Conservation (phyloP, 2,888 invertebrate genomes). For the Spialia ferax region DNA sequence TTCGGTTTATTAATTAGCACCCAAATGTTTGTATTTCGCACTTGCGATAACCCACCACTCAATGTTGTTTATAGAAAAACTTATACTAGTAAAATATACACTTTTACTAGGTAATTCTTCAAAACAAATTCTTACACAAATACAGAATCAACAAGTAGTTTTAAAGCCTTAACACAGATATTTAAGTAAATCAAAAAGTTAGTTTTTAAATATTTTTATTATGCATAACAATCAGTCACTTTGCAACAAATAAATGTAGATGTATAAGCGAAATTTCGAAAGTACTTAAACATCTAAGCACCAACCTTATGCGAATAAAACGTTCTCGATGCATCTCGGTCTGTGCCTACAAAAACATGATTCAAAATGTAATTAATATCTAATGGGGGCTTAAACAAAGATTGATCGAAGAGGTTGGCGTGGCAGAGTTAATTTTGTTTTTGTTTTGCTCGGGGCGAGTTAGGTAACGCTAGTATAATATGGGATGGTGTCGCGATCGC, state of each 20-base stretch:
- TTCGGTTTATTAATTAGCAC: constrained; percentile 34
- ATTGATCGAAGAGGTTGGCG: constrained; percentile 46
- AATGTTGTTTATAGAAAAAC: neutral
- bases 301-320: neutral
- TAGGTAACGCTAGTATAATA: constrained; percentile 76
- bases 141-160: neutral
- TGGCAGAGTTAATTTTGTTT: constrained; percentile 71
- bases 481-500: constrained; percentile 76
- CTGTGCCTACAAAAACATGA: constrained; percentile 16
- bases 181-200: no score
- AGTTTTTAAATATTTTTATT: no score
- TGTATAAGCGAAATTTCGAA: neutral
- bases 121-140: neutral
- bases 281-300: neutral
- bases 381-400: constrained; percentile 36
- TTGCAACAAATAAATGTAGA: neutral
- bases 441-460: constrained; percentile 70
- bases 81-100: neutral
- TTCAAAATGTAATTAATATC: constrained; percentile 21
- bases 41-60: constrained; percentile 19
- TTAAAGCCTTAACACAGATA: no score
- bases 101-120: neutral
- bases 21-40: constrained; percentile 38
- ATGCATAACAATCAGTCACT: neutral
- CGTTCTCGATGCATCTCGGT: neutral